phyloP scores from a whole-genome alignment of 2,113 vertebrate genomes.

The Calidris pugnax region DNA sequence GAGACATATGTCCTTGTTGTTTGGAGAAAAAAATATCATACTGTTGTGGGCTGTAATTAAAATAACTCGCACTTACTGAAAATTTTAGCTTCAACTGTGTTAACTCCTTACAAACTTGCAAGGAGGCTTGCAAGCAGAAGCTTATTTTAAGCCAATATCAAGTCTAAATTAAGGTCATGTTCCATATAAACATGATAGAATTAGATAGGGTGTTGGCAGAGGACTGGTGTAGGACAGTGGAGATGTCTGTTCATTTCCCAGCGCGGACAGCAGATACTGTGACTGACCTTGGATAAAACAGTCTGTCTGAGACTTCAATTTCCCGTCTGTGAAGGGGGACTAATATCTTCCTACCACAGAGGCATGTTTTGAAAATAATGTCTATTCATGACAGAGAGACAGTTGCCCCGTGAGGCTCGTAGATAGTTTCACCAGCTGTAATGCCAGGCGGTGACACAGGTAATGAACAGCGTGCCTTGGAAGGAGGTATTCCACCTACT shows the following conservation, averaged over 20 bases:
- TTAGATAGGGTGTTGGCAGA: neutral
- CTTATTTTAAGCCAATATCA: neutral
- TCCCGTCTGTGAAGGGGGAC: neutral
- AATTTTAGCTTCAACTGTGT: neutral
- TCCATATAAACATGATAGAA: neutral
- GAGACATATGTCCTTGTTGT: slow-evolving; percentile 56
- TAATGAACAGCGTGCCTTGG: neutral
- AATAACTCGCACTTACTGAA: neutral
- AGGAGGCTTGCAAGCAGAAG: neutral
- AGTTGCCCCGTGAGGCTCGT: neutral
- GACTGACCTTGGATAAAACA: slow-evolving; percentile 35
- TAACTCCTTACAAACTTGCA: neutral
- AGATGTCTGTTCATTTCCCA: neutral
- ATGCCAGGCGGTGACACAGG: neutral
- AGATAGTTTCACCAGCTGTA: neutral
- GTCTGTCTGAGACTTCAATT: neutral
- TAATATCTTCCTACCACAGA: neutral
- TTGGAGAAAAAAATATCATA: neutral
- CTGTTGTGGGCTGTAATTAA: slow-evolving; percentile 30
- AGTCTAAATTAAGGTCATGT: neutral
- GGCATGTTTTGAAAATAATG: neutral
- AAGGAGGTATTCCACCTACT: neutral
- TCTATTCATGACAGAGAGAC: neutral
- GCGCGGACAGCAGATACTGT: neutral
- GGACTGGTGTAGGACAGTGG: neutral